Base-by-base conservation (phyloP, 2,888 invertebrate genomes). In the Nymphalis polychloros region DNA sequence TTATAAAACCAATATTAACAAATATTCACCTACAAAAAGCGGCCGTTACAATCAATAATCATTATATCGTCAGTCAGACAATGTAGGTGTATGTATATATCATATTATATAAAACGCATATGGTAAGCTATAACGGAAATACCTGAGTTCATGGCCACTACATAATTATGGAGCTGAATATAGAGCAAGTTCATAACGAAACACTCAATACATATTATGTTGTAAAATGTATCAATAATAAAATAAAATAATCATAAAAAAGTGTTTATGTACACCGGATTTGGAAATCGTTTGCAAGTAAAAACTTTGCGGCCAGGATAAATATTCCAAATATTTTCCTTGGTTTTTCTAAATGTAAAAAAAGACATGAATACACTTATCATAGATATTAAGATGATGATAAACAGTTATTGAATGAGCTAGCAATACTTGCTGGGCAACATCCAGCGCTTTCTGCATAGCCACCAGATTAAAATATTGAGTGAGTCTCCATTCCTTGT, bases 401-500 rank as follows among this genome's bases (percentile, higher is more conserved):
- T n/a, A n/a, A n/a, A n/a, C n/a, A 41, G n/a, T 19, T 10, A 8
- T 16, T 16, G 17, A 8, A 57, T 35, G 23, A 23, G 27, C 16
- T 31, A 35, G 35, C 31, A 68, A 73, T 73, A 79, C 79, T 78
- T 74, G 78, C 85, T 77, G 79, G 75, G 87, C 79, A 75, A 71
- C 66, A 62, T 85, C 85, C 76, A 85, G 75, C 72, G 87, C 84
- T 77, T 95, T 93, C 82, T 96, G 96, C 81, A 94, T 88, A 57
- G 94, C 94, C 19, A 96, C 95, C 72, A 96, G 87, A 69, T 92
- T 89, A 80, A 95, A 95, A 80, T 96, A 96, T 80, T 95, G 94
- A 73, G 94, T 94, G 52, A 94, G 92, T 69, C 95, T 89, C 94
- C 95, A 96, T 48, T 94, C 94, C 74, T 93, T 94, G 78, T 96